A percentile compares a stretch with the other conserved stretches of the same genome.
Evolutionary conservation across 2,888 invertebrate genomes (phyloP).

Genomic region (Heliconius ethilla): DNA sequence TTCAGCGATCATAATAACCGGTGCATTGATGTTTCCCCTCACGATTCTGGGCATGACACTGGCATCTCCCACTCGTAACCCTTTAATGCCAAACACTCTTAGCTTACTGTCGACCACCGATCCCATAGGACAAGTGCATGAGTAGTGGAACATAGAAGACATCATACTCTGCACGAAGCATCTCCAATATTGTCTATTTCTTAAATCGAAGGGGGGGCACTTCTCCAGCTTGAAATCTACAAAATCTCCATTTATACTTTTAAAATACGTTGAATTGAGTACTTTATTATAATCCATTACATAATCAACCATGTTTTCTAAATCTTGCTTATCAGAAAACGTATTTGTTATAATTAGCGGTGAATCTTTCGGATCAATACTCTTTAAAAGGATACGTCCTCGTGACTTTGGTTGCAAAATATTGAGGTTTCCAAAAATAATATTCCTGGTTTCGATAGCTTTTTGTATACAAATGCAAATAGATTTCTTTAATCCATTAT

Average conservation of each 20-base stretch:
- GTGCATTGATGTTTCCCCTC: conserved; percentile 51
- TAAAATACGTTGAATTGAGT: conserved; percentile 53
- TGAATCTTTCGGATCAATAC: conserved; percentile 49
- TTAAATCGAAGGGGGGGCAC: conserved; percentile 69
- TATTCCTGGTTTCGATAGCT: neutral
- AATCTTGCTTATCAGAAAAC: conserved; percentile 50
- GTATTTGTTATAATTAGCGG: conserved; percentile 49
- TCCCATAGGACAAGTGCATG: conserved; percentile 54
- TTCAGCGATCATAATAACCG: conserved; percentile 52
- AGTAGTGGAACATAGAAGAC: conserved; percentile 81
- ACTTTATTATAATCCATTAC: conserved; percentile 51
- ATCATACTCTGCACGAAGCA: conserved; percentile 79
- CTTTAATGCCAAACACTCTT: conserved; percentile 47
- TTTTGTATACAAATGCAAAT: conserved; percentile 41
- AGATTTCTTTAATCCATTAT: conserved; percentile 66
- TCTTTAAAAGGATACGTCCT: conserved; percentile 51
- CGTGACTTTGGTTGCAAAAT: conserved; percentile 51
- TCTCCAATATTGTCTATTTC: conserved; percentile 84
- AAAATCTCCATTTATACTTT: conserved; percentile 47
- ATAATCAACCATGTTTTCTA: conserved; percentile 51
- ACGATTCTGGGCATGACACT: conserved; percentile 50
- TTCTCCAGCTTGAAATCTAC: conserved; percentile 72
- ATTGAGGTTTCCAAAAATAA: conserved; percentile 6
- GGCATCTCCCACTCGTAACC: conserved; percentile 53
- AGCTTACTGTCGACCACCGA: conserved; percentile 48